A percentile compares a stretch with the other conserved stretches of the same genome.
phyloP scores from a whole-genome alignment of 2,797 vertebrate genomes.

The Acanthopagrus latus region DNA sequence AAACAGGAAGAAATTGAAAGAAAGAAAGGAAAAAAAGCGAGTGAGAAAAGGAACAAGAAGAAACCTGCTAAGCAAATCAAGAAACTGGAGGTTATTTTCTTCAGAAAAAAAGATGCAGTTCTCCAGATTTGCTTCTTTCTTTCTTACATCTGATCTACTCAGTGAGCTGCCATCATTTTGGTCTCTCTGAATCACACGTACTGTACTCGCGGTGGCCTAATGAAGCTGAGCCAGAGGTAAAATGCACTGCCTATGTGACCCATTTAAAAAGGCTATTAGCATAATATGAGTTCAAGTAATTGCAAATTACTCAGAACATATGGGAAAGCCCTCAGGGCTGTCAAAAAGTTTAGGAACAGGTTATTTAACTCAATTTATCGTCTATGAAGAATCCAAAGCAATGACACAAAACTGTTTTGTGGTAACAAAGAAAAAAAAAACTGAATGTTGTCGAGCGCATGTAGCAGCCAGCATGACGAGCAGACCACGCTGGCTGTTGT shows the following conservation, averaged over 20 bases:
- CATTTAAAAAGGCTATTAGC: constrained; percentile 93
- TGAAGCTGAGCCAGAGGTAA: constrained; percentile 83
- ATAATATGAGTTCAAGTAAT: constrained; percentile 94
- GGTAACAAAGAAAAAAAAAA: constrained; percentile 1
- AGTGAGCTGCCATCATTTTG: constrained; percentile 29
- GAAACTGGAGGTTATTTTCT: constrained; percentile 21
- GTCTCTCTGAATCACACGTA: constrained; percentile 18
- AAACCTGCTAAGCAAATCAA: constrained; percentile 53
- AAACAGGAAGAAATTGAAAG: constrained; percentile 35
- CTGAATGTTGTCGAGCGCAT: constrained; percentile 8
- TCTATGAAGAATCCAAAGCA: constrained; percentile 43
- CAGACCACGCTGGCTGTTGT: constrained; percentile 43
- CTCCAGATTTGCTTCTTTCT: constrained; percentile 15
- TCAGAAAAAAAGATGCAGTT: constrained; percentile 7
- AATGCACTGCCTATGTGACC: constrained; percentile 88
- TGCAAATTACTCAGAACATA: constrained; percentile 93
- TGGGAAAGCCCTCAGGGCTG: constrained; percentile 91
- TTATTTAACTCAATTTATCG: constrained; percentile 77
- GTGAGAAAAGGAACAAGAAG: constrained; percentile 21
- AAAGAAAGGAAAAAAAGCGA: constrained; percentile 16
- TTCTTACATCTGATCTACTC: constrained; percentile 21
- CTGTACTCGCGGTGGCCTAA: constrained; percentile 28
- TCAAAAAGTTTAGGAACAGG: constrained; percentile 88
- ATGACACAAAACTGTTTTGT: not conserved
- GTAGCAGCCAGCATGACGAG: constrained; percentile 28